These are phyloP conservation scores for Coenonympha glycerion DNA, from an alignment of 2,888 invertebrate species.

Conservation along the genomic window DNA sequence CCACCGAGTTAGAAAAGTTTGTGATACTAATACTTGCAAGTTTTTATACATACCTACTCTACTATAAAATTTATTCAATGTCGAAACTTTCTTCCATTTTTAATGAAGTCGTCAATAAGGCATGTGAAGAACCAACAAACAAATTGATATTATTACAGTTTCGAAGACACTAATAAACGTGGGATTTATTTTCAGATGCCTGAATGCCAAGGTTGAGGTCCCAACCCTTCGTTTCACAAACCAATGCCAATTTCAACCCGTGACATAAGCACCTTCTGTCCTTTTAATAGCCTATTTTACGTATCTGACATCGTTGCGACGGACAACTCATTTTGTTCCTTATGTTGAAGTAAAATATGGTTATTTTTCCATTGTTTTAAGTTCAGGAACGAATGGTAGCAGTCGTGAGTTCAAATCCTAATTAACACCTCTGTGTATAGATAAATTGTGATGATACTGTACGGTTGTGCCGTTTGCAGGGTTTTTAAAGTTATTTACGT, in stretches of 20 bases:
- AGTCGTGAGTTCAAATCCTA: constrained; percentile 72
- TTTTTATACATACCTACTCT: not conserved
- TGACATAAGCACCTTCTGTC: constrained; percentile 58
- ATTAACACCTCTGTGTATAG: constrained; percentile 70
- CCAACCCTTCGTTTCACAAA: constrained; percentile 52
- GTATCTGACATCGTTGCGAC: constrained; percentile 57
- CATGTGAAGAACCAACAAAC: no score
- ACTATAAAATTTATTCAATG: no score
- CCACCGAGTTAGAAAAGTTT: no score
- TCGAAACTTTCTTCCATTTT: no score
- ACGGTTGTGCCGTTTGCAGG: constrained; percentile 46
- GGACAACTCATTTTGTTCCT: constrained; percentile 29
- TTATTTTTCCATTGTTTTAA: constrained; percentile 21
- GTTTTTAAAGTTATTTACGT: constrained; percentile 39
- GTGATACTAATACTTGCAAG: no score
- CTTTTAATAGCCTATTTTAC: constrained; percentile 64
- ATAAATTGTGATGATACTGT: constrained; percentile 69
- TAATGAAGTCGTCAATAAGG: no score
- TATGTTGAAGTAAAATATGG: constrained; percentile 31
- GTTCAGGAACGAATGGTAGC: constrained; percentile 44
- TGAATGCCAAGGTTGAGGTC: constrained; percentile 53
- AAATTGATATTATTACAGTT: no score
- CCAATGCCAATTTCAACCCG: constrained; percentile 66
- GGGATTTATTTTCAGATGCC: constrained; percentile 48
- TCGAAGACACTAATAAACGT: no score